Evolutionary conservation across 2,888 invertebrate genomes (phyloP).

Genomic region (Lasioglossum lativentre): DNA sequence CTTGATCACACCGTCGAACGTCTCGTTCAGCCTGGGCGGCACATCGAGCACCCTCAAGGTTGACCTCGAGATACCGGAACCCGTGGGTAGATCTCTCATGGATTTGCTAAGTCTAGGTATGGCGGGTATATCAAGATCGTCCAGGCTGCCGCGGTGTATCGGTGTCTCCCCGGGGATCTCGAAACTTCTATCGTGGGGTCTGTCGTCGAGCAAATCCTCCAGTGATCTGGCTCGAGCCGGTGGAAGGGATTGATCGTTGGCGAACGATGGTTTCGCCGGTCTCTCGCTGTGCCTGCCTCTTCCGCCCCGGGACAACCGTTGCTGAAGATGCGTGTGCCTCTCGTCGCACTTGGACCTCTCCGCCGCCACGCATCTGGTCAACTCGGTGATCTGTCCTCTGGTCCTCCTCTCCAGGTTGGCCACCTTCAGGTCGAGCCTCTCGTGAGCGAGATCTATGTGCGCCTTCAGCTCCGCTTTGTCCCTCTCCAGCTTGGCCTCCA

Average conservation of each 20-base stretch:
- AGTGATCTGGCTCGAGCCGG: slow-evolving; percentile 90
- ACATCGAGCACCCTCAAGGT: slow-evolving; percentile 73
- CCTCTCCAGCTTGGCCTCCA: slow-evolving; percentile 93
- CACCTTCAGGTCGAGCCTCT: slow-evolving; percentile 92
- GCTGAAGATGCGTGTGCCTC: slow-evolving; percentile 89
- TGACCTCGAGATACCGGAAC: slow-evolving; percentile 69
- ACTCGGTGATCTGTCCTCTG: slow-evolving; percentile 89
- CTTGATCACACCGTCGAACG: slow-evolving; percentile 78
- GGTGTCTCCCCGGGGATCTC: slow-evolving; percentile 80
- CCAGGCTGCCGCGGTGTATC: slow-evolving; percentile 77
- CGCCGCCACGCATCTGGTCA: slow-evolving; percentile 88
- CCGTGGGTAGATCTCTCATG: slow-evolving; percentile 77
- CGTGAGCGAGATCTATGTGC: slow-evolving; percentile 92
- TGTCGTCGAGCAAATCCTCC: slow-evolving; percentile 87
- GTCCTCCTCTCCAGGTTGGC: slow-evolving; percentile 91
- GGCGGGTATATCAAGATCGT: slow-evolving; percentile 80
- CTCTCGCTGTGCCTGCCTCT: slow-evolving; percentile 87
- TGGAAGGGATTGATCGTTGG: slow-evolving; percentile 84
- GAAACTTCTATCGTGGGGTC: slow-evolving; percentile 77
- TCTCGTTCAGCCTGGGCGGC: slow-evolving; percentile 76
- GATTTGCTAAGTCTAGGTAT: slow-evolving; percentile 79
- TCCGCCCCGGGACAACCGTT: slow-evolving; percentile 89
- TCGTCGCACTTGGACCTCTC: slow-evolving; percentile 88
- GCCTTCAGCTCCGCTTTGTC: slow-evolving; percentile 92
- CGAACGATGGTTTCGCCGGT: slow-evolving; percentile 85